A percentile compares a stretch with the other conserved stretches of the same genome.
These are phyloP conservation scores for Seriola aureovittata DNA, from an alignment of 2,113 vertebrate genomes.

Conservation along the genomic window DNA sequence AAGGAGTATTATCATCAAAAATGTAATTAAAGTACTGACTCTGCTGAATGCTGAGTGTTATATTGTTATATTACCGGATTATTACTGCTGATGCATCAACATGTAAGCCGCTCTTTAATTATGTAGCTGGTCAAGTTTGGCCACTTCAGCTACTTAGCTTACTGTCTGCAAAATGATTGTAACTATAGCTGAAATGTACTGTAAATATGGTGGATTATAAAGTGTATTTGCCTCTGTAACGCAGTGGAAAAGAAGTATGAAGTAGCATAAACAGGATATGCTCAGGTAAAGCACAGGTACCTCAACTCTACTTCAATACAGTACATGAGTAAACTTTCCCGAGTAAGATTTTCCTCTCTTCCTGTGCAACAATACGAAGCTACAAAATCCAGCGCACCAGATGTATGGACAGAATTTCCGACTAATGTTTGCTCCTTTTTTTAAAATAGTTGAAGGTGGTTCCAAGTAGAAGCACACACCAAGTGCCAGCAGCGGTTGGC, in stretches of 20 bases:
- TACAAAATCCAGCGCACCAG: too few relatives aligned
- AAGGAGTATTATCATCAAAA: not conserved
- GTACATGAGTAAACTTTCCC: not conserved
- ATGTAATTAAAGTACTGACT: not conserved
- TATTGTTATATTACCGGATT: not conserved
- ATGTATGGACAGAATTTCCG: not conserved
- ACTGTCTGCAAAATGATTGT: not conserved
- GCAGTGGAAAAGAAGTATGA: not conserved
- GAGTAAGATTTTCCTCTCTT: too few relatives aligned
- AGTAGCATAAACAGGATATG: not conserved
- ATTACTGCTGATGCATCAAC: not conserved
- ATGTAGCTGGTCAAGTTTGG: not conserved
- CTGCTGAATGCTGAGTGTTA: not conserved
- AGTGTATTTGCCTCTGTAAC: too few relatives aligned
- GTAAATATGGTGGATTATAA: not conserved
- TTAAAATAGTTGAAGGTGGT: not conserved
- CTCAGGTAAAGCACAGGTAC: not conserved
- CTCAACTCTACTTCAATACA: not conserved
- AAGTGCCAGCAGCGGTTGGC: constrained; percentile 8
- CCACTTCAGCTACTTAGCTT: not conserved
- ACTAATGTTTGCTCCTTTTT: constrained; percentile 8
- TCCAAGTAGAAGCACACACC: constrained; percentile 28
- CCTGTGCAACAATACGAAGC: not conserved
- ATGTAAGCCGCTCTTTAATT: too few relatives aligned
- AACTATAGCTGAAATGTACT: not conserved